Conservation (phyloP, 2,113 vertebrate species). For the Elephas maximus region DNA sequence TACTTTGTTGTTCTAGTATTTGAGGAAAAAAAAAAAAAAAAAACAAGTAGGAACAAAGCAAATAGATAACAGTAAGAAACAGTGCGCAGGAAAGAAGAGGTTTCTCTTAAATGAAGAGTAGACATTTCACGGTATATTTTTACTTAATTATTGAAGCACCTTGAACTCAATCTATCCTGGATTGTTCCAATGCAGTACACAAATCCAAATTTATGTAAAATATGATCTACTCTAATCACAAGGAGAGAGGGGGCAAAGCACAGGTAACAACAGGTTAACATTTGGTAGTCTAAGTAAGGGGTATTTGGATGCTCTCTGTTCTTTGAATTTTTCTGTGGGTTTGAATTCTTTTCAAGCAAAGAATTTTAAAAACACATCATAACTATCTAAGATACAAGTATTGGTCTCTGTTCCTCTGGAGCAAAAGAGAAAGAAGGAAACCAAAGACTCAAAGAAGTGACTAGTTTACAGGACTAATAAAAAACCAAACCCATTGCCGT, state of each 20-base stretch:
- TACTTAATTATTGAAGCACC: neutral
- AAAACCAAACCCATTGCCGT: too few species aligned
- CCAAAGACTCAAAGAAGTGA: neutral
- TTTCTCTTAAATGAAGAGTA: neutral
- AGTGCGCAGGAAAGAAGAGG: neutral
- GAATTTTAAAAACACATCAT: neutral
- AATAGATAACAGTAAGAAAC: neutral
- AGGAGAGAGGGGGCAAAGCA: neutral
- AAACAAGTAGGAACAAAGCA: neutral
- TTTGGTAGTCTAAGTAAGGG: neutral
- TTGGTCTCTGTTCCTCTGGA: neutral
- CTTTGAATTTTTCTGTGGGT: slow-evolving; percentile 19
- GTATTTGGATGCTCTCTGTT: neutral
- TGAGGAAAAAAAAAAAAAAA: neutral
- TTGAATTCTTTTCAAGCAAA: slow-evolving; percentile 28
- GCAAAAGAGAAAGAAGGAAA: neutral
- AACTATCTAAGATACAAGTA: neutral
- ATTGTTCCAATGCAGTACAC: neutral
- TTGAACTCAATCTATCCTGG: neutral
- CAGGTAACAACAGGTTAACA: neutral
- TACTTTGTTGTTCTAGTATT: neutral
- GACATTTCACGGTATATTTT: neutral
- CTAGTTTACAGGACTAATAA: neutral
- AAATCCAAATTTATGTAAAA: neutral
- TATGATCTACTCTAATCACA: neutral